These are phyloP conservation scores for Drosophila mercatorum DNA, from an alignment of 2,888 invertebrate genomes.

Conservation along the genomic window DNA sequence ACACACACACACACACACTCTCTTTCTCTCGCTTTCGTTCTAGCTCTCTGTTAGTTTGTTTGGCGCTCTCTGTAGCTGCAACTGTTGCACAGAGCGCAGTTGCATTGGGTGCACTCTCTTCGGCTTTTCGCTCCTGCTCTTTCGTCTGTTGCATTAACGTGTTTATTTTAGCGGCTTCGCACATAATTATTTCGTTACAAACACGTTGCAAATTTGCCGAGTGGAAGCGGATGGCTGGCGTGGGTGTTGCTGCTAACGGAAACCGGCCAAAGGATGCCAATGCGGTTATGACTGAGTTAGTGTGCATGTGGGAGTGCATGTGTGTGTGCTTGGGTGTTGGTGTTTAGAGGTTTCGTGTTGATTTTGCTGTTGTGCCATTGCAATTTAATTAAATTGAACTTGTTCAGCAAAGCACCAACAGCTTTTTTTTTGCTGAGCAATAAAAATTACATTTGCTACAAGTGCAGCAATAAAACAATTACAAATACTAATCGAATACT, in stretches of 20 bases:
- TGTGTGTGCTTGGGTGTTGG: neutral
- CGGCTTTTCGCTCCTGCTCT: constrained; percentile 24
- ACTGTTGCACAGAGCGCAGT: constrained; percentile 39
- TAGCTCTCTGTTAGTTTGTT: neutral
- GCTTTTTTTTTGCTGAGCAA: neutral
- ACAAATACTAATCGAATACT: constrained; percentile 3
- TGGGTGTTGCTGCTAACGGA: constrained; percentile 24
- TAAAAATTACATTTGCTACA: constrained; percentile 21
- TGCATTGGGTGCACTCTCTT: constrained; percentile 34
- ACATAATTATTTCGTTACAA: constrained; percentile 64
- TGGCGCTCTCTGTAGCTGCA: constrained; percentile 12
- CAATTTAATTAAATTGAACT: constrained; percentile 55
- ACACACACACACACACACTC: neutral
- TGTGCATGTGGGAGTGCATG: neutral
- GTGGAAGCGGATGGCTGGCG: neutral
- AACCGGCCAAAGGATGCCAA: constrained; percentile 35
- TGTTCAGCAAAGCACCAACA: constrained; percentile 20
- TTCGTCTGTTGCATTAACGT: constrained; percentile 34
- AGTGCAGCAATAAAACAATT: constrained; percentile 1
- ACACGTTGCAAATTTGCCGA: constrained; percentile 47
- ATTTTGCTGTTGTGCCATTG: constrained; percentile 35
- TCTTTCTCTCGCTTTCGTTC: neutral
- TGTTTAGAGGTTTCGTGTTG: constrained; percentile 40
- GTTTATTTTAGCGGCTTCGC: constrained; percentile 43
- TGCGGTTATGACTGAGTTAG: constrained; percentile 9